phyloP scores from a whole-genome alignment of 1,140 invertebrate species.

The Acromyrmex echinatior region DNA sequence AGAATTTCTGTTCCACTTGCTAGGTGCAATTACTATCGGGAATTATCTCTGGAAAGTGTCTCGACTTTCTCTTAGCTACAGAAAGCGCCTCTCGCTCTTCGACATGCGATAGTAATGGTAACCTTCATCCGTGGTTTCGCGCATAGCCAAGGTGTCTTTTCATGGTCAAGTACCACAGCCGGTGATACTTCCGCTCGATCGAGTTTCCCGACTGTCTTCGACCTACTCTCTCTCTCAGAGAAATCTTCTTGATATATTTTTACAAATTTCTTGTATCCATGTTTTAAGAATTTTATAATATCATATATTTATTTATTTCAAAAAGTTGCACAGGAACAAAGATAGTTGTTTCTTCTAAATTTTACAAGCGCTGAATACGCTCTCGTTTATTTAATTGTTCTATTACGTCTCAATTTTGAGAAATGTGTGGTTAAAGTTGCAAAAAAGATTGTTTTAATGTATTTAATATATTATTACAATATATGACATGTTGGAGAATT shows the following conservation, averaged over 20 bases:
- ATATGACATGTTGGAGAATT: too few species aligned
- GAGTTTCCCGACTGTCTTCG: constrained; percentile 83
- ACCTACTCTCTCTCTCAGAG: constrained; percentile 76
- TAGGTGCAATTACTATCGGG: constrained; percentile 46
- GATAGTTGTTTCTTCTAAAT: too few species aligned
- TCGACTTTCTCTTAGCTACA: constrained; percentile 66
- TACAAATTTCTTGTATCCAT: constrained; percentile 5
- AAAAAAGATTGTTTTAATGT: too few species aligned
- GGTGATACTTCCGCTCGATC: constrained; percentile 84
- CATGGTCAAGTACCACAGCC: constrained; percentile 85
- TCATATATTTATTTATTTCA: too few species aligned
- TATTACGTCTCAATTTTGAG: too few species aligned
- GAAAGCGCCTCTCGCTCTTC: constrained; percentile 46
- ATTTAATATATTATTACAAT: too few species aligned
- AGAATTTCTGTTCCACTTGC: constrained; percentile 32
- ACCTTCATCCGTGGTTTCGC: constrained; percentile 52
- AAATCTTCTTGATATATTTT: neutral
- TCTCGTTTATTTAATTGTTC: too few species aligned
- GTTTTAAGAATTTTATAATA: neutral
- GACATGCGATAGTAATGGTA: constrained; percentile 45
- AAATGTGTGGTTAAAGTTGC: too few species aligned
- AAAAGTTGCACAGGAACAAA: too few species aligned
- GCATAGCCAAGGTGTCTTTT: constrained; percentile 81
- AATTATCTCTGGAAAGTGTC: constrained; percentile 56
- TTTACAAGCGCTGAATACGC: too few species aligned